These are phyloP conservation scores for Hyaena hyaena DNA, from an alignment of 2,113 vertebrate species.

Conservation along the genomic window DNA sequence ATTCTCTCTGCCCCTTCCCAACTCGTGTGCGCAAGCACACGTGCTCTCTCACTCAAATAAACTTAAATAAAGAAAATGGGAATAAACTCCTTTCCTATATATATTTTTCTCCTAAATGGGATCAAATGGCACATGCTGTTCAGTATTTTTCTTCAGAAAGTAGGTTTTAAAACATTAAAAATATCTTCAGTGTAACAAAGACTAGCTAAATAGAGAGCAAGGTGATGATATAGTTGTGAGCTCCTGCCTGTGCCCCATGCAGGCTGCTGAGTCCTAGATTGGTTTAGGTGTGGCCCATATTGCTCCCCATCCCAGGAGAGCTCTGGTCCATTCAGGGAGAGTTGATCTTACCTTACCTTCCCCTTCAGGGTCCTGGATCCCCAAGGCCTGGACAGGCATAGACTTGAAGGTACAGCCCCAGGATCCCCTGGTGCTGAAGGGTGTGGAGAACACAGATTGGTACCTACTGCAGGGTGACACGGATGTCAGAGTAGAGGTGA, in stretches of 20 bases:
- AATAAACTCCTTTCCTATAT: neutral
- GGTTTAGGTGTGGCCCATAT: neutral
- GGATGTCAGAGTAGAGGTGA: slow-evolving; percentile 87
- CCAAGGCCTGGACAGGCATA: slow-evolving; percentile 85
- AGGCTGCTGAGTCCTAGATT: neutral
- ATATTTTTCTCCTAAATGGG: neutral
- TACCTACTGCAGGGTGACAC: slow-evolving; percentile 82
- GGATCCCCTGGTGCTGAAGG: slow-evolving; percentile 88
- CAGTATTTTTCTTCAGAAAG: slow-evolving; percentile 14
- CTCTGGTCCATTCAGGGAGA: neutral
- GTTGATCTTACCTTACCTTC: slow-evolving; percentile 21
- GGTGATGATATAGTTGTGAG: neutral
- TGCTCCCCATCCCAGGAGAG: neutral
- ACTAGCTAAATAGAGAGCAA: neutral
- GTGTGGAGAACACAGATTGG: slow-evolving; percentile 90
- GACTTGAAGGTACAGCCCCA: slow-evolving; percentile 92
- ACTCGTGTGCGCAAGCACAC: too few species aligned
- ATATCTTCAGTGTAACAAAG: neutral
- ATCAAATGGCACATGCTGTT: neutral
- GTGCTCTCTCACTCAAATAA: too few species aligned
- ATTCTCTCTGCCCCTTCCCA: too few species aligned
- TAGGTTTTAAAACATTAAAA: slow-evolving; percentile 1
- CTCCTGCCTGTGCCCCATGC: neutral
- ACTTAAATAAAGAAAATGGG: neutral
- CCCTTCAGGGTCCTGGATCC: slow-evolving; percentile 86